Base-by-base conservation (phyloP, 92 coral and sea anemone species). In the Actinernus sp. region DNA sequence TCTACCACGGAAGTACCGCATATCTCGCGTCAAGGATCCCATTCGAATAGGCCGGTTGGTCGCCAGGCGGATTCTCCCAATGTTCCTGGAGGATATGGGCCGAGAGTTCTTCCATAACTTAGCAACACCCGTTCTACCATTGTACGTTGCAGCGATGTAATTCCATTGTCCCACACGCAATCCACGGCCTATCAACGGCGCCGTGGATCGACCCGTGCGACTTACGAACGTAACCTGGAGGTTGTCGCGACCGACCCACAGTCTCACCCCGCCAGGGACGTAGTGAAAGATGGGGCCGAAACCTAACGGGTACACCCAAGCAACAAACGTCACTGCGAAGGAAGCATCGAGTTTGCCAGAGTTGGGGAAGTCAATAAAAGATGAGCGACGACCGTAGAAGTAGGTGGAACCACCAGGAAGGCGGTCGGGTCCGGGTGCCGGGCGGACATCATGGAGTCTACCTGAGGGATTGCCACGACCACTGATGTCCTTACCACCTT, bases 1-100 rank as follows among this genome's bases (percentile, higher is more conserved):
- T 34, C 85, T 62, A 31, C 90, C 90, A 47, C 85, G 84, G 76
- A 68, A 84, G 79, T 84, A 76, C 73, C 90, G 55, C 80, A 84
- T 47, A 25, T 76, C 90, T n/a, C 73, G 78, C n/a, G 61, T 73
- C 56, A 84, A 58, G 2, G 90, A 49, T 18, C 90, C 90, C 90
- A 84, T 84, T 45, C 90, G 68, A 7, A 84, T 80, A 9, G 84
- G 84, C 10, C 90, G 84, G 43, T 84, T 84, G 6, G 90, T 84
- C 3, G 90, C 90, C 27, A 84, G 47, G 24, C 90, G 90, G 56
- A 84, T 76, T 37, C 76, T 68, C 11, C 90, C 90, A 30, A 84
- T 55, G 28, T 34, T 47, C 11, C 75, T 34, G 9, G 90, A 84
- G 30, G 44, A 60, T 0, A 84, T 36, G n/a, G 85, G 90, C 8